Percentiles rank a stretch among this genome's conserved stretches.
These are phyloP conservation scores for Bactericera cockerelli DNA, from an alignment of 1,140 invertebrate species.

Conservation along the genomic window DNA sequence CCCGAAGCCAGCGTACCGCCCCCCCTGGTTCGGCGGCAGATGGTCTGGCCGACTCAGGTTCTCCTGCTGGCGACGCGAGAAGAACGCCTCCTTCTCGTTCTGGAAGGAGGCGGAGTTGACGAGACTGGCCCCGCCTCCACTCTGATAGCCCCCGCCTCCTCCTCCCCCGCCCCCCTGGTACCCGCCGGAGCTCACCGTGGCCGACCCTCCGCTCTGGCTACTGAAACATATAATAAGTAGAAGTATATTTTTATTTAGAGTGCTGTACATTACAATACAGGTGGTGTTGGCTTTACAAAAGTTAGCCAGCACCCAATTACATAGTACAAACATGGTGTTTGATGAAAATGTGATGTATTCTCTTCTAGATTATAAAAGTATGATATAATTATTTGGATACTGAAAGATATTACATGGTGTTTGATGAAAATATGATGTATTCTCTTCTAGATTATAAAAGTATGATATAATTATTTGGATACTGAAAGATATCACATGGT, in stretches of 20 bases:
- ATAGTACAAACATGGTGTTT: too few relatives aligned
- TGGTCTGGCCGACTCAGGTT: constrained; percentile 55
- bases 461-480: too few relatives aligned
- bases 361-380: too few relatives aligned
- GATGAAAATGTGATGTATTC: too few relatives aligned
- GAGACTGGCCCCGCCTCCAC: constrained; percentile 9
- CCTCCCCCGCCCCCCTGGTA: constrained; percentile 17
- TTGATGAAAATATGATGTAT: too few relatives aligned
- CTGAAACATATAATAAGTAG: neutral
- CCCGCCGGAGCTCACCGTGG: neutral
- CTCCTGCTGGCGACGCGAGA: constrained; percentile 51
- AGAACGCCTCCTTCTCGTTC: constrained; percentile 63
- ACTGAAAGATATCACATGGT: too few relatives aligned
- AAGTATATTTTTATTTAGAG: neutral
- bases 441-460: too few relatives aligned
- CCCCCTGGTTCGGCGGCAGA: constrained; percentile 69
- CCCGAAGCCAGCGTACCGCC: constrained; percentile 76
- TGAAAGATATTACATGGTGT: neutral
- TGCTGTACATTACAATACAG: too few relatives aligned
- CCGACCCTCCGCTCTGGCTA: neutral
- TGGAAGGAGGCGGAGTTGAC: constrained; percentile 28
- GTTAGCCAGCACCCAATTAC: too few relatives aligned
- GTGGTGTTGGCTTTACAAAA: too few relatives aligned
- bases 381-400: too few relatives aligned
- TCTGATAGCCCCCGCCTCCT: constrained; percentile 16